Conservation (phyloP, 2,797 vertebrate genomes). For the Sitta carolinensis region DNA sequence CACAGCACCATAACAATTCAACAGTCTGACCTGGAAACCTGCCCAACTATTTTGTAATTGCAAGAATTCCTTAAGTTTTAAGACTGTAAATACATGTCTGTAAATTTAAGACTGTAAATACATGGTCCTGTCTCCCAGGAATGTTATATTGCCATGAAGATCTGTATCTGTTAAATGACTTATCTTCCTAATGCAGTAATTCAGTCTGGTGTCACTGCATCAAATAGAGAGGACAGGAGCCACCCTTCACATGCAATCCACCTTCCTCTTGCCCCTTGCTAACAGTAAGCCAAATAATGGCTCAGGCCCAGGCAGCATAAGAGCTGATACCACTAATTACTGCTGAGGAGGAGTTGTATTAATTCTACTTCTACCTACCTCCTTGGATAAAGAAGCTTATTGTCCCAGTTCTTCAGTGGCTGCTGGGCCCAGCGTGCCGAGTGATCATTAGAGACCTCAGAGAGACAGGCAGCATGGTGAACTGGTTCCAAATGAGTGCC, state of each 20-base stretch:
- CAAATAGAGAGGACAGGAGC: neutral
- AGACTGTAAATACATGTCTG: neutral
- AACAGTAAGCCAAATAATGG: neutral
- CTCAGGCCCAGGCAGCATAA: neutral
- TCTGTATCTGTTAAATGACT: neutral
- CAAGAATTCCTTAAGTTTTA: neutral
- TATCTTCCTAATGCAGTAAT: neutral
- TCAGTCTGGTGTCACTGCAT: neutral
- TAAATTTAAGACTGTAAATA: neutral
- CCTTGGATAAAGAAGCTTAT: conserved; percentile 2
- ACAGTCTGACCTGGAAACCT: neutral
- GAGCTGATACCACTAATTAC: neutral
- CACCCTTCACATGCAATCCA: neutral
- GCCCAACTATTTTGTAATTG: neutral
- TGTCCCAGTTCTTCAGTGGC: neutral
- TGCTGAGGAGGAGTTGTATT: neutral
- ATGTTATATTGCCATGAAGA: neutral
- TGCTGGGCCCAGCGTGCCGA: conserved; percentile 6
- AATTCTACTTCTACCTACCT: neutral
- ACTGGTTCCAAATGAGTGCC: neutral
- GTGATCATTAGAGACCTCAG: neutral
- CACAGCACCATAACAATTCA: neutral
- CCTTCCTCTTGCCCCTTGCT: neutral
- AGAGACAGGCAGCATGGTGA: neutral
- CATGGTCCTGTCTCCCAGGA: neutral